Evolutionary conservation across 2,797 vertebrate species (phyloP), one percentile per base, ranked within the genome.

Genomic region (Enteromius afrohamiltoni): DNA sequence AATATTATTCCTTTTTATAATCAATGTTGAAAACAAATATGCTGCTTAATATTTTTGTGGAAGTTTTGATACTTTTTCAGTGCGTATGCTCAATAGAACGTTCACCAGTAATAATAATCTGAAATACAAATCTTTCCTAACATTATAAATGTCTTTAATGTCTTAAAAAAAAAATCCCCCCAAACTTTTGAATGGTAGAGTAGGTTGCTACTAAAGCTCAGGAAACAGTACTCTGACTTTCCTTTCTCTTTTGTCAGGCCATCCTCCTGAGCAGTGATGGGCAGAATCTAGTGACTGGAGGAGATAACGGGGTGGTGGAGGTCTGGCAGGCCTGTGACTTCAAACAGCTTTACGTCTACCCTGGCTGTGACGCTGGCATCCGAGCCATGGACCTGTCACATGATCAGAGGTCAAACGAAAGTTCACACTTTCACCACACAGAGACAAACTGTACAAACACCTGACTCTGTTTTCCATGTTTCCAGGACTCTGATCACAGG

Each of bases 321-420:
- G 98, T 99, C 85, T 99, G 98, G 98, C 98, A 99, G 89, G 98
- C 98, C 58, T 99, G 98, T 83, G 98, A 99, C 94, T 99, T 99
- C 92, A 99, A 99, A 90, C 97, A 98, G 93, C 97, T 99, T 85
- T 99, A 99, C 91, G 97, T 99, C 92, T 99, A 99, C 89, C 98
- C 98, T 0, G 98, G 98, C 85, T 99, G 98, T 88, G 98, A 99
- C 83, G 98, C 98, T 37, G 98, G 97, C 87, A 98, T 99, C 89
- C 96, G 98, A 70, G 97, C 98, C 76, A 99, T 99, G 97, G 98
- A 99, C 93, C 92, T 99, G 81, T 99, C 98, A 86, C 98, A 99
- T 74, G 98, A 99, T 95, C 98, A 99, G 96, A 98, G 98, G 98
- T 99, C 42, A 26, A 7, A 16, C 68, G 26, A 13, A 16, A 45